phyloP scores from a whole-genome alignment of 2,113 vertebrate species.

The Ciconia maguari region DNA sequence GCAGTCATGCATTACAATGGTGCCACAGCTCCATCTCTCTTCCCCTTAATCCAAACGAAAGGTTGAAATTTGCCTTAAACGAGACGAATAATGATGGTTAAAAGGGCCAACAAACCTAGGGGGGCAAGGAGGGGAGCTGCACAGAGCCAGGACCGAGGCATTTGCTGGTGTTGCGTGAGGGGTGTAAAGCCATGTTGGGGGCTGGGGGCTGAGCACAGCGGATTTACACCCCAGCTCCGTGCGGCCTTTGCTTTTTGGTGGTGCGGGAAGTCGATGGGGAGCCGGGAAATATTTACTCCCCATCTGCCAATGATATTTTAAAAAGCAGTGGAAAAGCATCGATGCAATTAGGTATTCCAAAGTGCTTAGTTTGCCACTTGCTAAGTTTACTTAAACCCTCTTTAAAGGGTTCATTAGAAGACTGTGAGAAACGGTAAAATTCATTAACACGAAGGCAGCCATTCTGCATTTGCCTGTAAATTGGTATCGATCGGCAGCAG shows the following conservation, averaged over 20 bases:
- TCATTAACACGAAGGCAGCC: conserved; percentile 82
- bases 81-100: background rate
- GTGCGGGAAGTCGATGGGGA: background rate
- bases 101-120: background rate
- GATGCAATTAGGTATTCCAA: conserved; percentile 48
- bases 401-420: conserved; percentile 79
- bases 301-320: background rate
- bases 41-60: background rate
- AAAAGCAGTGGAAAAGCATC: background rate
- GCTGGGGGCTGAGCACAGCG: background rate
- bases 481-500: conserved; percentile 78
- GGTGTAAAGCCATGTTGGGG: background rate
- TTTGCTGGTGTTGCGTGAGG: background rate
- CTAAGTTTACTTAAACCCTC: conserved; percentile 79
- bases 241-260: background rate
- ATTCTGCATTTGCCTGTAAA: conserved; percentile 83
- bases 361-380: conserved; percentile 61
- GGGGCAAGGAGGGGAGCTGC: background rate
- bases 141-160: background rate
- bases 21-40: conserved; percentile 42
- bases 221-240: background rate
- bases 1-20: conserved; percentile 29
- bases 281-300: background rate
- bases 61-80: conserved; percentile 18
- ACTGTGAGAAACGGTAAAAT: conserved; percentile 77